A percentile compares a stretch with the other conserved stretches of the same genome.
Conservation (phyloP, 1,140 invertebrate genomes). For the Capitella teleta region DNA sequence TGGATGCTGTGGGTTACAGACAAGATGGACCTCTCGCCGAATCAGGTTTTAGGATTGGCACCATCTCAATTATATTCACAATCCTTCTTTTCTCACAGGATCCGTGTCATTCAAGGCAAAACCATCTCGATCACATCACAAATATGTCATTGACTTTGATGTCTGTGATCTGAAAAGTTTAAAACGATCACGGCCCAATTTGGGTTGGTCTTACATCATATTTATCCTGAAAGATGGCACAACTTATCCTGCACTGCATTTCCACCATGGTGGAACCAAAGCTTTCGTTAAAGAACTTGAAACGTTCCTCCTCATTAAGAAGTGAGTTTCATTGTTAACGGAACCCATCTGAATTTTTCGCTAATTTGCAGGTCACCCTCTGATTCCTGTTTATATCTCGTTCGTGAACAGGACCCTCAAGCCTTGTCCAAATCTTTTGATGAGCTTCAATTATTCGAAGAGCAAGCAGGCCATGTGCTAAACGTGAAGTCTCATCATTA, state of each 20-base stretch:
- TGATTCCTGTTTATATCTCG: slow-evolving; percentile 59
- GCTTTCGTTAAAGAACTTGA: slow-evolving; percentile 54
- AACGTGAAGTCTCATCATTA: too few species aligned
- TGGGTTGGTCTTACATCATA: slow-evolving; percentile 39
- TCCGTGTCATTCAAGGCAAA: slow-evolving; percentile 12
- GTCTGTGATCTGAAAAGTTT: slow-evolving; percentile 44
- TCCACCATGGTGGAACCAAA: slow-evolving; percentile 73
- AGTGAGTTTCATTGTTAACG: slow-evolving; percentile 21
- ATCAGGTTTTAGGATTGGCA: not conserved
- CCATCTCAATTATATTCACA: not conserved
- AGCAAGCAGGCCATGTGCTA: slow-evolving; percentile 43
- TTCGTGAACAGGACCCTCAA: slow-evolving; percentile 56
- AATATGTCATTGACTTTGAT: slow-evolving; percentile 42
- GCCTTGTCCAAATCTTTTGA: slow-evolving; percentile 69
- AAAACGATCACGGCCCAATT: slow-evolving; percentile 30
- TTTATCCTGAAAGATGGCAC: slow-evolving; percentile 54
- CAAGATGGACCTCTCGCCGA: not conserved
- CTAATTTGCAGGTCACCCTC: slow-evolving; percentile 48
- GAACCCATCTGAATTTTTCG: not conserved
- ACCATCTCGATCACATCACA: slow-evolving; percentile 13
- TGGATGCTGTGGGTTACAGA: not conserved
- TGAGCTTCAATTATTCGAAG: slow-evolving; percentile 67
- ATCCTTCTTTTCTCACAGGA: slow-evolving; percentile 12
- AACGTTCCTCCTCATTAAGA: slow-evolving; percentile 41
- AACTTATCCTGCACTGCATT: slow-evolving; percentile 66